These are phyloP conservation scores for Lycaon pictus DNA, from an alignment of 2,113 vertebrate species.

Conservation along the genomic window DNA sequence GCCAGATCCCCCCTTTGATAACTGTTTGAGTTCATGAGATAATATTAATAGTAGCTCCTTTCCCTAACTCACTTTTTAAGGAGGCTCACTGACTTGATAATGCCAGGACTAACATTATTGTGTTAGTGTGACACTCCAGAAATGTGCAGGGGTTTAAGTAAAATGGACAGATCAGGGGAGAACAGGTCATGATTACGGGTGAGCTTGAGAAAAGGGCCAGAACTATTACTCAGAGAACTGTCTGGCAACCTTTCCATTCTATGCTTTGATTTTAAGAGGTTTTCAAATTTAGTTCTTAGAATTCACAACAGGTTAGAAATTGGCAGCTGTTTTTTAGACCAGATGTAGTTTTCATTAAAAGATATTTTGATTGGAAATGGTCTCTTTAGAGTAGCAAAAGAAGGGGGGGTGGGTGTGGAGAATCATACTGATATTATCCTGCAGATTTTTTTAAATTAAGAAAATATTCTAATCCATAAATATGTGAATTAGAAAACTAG, in stretches of 20 bases:
- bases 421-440: slow-evolving; percentile 20
- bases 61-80: slow-evolving; percentile 25
- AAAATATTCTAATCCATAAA: slow-evolving; percentile 50
- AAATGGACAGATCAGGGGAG: neutral
- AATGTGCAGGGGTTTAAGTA: neutral
- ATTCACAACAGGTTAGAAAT: slow-evolving; percentile 68
- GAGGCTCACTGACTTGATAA: slow-evolving; percentile 8
- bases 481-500: neutral
- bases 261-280: slow-evolving; percentile 72
- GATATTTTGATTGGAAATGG: slow-evolving; percentile 66
- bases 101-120: neutral
- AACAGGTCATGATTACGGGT: neutral
- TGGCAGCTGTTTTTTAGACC: slow-evolving; percentile 71
- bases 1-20: neutral
- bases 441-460: slow-evolving; percentile 52
- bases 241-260: slow-evolving; percentile 61
- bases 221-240: slow-evolving; percentile 46
- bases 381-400: slow-evolving; percentile 53
- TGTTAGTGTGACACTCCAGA: slow-evolving; percentile 38
- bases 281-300: slow-evolving; percentile 76
- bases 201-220: slow-evolving; percentile 48
- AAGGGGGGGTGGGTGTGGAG: neutral
- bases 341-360: slow-evolving; percentile 75
- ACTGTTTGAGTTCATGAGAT: slow-evolving; percentile 19
- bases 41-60: slow-evolving; percentile 30